Evolutionary conservation across 2,888 invertebrate genomes (phyloP).

Genomic region (Uloborus plumipes): DNA sequence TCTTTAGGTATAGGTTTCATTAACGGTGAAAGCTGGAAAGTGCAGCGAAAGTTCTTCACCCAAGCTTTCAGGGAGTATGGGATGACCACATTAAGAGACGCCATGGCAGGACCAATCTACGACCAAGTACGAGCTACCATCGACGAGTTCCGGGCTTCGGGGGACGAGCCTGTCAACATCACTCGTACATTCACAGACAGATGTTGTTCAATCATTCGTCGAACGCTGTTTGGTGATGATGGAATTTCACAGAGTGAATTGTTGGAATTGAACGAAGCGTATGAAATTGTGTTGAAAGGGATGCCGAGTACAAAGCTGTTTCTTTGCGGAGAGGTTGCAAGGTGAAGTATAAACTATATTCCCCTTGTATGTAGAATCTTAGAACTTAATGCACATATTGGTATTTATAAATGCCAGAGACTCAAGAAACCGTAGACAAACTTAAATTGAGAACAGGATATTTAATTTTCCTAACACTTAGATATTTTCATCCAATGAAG

Average conservation of each 20-base stretch:
- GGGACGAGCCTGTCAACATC: conserved; percentile 1
- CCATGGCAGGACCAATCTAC: conserved; percentile 9
- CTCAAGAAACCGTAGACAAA: too few relatives aligned
- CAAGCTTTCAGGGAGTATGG: conserved; percentile 18
- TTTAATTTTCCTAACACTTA: too few relatives aligned
- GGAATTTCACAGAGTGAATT: conserved; percentile 10
- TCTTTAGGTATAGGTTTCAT: conserved; percentile 3
- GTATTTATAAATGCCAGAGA: too few relatives aligned
- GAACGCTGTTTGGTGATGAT: conserved; percentile 6
- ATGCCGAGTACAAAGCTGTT: too few relatives aligned
- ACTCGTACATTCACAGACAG: not conserved
- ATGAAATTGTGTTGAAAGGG: too few relatives aligned
- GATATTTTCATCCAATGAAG: too few relatives aligned
- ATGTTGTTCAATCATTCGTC: not conserved
- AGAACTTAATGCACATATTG: too few relatives aligned
- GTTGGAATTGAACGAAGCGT: too few relatives aligned
- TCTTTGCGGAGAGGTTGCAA: too few relatives aligned
- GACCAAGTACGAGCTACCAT: conserved; percentile 7
- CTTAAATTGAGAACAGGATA: too few relatives aligned
- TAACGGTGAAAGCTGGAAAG: conserved; percentile 32
- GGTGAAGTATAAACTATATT: too few relatives aligned
- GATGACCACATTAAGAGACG: not conserved
- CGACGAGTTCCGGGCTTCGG: not conserved
- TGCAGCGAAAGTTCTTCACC: conserved; percentile 12
- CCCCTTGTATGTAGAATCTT: too few relatives aligned